Conservation (phyloP, 2,888 invertebrate species). For the Luperina nickerlii region DNA sequence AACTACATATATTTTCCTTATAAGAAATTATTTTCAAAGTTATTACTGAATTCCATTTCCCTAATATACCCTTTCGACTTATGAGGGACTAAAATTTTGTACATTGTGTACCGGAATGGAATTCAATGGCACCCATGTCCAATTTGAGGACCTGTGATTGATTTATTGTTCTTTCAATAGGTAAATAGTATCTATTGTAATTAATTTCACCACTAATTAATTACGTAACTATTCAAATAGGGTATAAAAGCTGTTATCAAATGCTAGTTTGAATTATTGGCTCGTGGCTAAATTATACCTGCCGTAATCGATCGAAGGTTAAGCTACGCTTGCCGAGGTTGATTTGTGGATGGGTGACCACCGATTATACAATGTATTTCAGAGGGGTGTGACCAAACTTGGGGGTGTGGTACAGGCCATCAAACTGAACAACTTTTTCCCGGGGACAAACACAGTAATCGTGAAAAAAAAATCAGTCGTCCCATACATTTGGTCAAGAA, state of each 20-base stretch:
- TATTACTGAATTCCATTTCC: slow-evolving; percentile 38
- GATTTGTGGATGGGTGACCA: not conserved
- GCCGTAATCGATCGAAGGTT: not conserved
- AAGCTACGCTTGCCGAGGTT: not conserved
- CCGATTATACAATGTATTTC: too few relatives aligned
- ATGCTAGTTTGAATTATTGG: not conserved
- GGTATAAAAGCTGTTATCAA: not conserved
- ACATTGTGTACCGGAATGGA: slow-evolving; percentile 14
- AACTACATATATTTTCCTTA: slow-evolving; percentile 32
- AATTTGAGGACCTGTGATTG: slow-evolving; percentile 9
- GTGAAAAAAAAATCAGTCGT: too few relatives aligned
- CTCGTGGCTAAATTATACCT: not conserved
- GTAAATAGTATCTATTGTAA: slow-evolving; percentile 32
- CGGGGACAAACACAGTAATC: too few relatives aligned
- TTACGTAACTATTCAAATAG: slow-evolving; percentile 18
- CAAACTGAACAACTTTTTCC: too few relatives aligned
- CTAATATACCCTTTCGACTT: slow-evolving; percentile 39
- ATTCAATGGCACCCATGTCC: slow-evolving; percentile 36
- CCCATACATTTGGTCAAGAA: too few relatives aligned
- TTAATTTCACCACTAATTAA: slow-evolving; percentile 29
- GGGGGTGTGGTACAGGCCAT: too few relatives aligned
- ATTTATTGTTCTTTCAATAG: slow-evolving; percentile 21
- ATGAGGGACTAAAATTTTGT: slow-evolving; percentile 16
- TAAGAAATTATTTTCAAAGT: slow-evolving; percentile 21
- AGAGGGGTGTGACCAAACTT: too few relatives aligned